phyloP scores from a whole-genome alignment of 2,113 vertebrate genomes.

The Oncorhynchus masou region DNA sequence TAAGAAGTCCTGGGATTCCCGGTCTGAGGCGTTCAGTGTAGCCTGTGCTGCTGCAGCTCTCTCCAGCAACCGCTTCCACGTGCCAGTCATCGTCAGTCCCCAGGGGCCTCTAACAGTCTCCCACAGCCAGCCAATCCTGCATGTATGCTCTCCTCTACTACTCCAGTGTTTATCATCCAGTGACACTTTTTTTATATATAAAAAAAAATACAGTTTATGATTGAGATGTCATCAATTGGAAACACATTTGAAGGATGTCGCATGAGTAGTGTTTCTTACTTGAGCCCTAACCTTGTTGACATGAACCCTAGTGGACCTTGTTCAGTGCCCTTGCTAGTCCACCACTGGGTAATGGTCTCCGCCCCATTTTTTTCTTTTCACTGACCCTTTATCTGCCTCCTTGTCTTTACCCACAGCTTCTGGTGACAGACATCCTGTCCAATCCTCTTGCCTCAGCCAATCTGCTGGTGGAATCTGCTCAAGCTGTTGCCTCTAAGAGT shows the following conservation, averaged over 20 bases:
- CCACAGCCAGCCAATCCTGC: constrained; percentile 85
- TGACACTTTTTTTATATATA: too few species aligned
- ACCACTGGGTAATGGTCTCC: too few species aligned
- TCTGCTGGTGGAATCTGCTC: constrained; percentile 85
- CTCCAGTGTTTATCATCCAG: too few species aligned
- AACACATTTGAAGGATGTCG: background rate
- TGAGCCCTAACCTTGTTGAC: too few species aligned
- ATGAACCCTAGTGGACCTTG: too few species aligned
- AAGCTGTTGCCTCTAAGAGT: constrained; percentile 80
- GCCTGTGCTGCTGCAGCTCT: constrained; percentile 83
- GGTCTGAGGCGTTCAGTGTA: constrained; percentile 90
- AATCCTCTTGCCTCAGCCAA: constrained; percentile 84
- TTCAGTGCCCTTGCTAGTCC: too few species aligned
- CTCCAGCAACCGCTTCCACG: constrained; percentile 87
- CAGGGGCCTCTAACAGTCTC: constrained; percentile 85
- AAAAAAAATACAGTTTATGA: background rate
- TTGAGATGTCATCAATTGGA: too few species aligned
- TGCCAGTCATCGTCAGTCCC: constrained; percentile 83
- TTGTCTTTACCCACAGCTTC: constrained; percentile 74
- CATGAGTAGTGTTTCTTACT: too few species aligned
- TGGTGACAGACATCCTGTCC: constrained; percentile 89
- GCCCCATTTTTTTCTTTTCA: background rate
- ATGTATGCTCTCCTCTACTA: constrained; percentile 66
- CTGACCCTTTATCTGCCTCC: background rate
- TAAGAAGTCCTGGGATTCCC: constrained; percentile 91